Percentiles rank a stretch among this genome's conserved stretches.
phyloP scores from a whole-genome alignment of 2,113 vertebrate genomes.

The Tympanuchus pallidicinctus region DNA sequence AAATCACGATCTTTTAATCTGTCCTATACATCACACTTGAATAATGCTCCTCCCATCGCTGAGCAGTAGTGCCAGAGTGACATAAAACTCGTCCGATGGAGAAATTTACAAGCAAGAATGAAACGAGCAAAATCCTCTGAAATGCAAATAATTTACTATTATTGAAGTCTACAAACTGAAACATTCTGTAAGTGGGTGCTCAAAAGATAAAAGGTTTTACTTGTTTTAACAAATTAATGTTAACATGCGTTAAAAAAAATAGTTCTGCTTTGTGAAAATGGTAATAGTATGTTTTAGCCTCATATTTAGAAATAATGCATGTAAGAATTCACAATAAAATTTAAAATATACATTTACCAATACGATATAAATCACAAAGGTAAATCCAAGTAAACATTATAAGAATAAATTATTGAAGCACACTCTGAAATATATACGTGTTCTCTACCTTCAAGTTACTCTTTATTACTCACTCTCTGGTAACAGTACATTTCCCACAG shows the following conservation, averaged over 20 bases:
- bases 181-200: background rate
- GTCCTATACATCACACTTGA: background rate
- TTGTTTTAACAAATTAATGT: background rate
- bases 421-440: constrained; percentile 44
- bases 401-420: constrained; percentile 55
- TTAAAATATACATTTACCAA: constrained; percentile 40
- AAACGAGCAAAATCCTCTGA: background rate
- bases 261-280: background rate
- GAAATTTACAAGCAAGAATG: background rate
- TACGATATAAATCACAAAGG: constrained; percentile 23
- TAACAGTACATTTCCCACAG: constrained; percentile 52
- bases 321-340: constrained; percentile 22
- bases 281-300: background rate
- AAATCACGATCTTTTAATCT: background rate
- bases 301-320: constrained; percentile 14
- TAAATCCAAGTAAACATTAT: constrained; percentile 54
- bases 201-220: background rate
- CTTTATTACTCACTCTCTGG: constrained; percentile 60
- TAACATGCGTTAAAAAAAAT: background rate
- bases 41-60: background rate
- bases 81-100: background rate
- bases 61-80: background rate
- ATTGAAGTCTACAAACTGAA: background rate
- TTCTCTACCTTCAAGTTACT: constrained; percentile 53
- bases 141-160: background rate